phyloP scores from a whole-genome alignment of 92 coral and sea anemone species.

The Phenganax stokvisi region DNA sequence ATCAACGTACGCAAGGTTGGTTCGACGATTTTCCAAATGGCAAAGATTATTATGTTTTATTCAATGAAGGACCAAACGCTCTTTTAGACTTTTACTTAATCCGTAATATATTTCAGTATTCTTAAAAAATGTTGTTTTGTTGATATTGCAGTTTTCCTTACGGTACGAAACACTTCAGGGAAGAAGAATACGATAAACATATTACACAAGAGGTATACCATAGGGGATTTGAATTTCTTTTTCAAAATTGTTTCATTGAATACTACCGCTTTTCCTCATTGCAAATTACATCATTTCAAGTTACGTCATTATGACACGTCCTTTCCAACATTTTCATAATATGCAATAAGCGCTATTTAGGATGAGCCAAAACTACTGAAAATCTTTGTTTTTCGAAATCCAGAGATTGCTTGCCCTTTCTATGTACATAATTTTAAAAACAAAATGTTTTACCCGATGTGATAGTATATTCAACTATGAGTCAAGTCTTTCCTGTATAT shows the following conservation, averaged over 20 bases:
- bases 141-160: constrained; percentile 66
- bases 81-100: neutral
- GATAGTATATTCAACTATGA: neutral
- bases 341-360: neutral
- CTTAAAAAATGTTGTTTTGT: neutral
- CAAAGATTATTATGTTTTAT: neutral
- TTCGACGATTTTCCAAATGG: neutral
- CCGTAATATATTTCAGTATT: neutral
- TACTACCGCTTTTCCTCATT: no score
- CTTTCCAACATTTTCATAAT: neutral
- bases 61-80: neutral
- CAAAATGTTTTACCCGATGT: no score
- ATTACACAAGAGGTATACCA: constrained; percentile 58
- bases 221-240: no score
- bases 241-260: no score
- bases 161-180: constrained; percentile 89
- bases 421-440: no score
- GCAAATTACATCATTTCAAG: no score
- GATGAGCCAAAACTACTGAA: neutral
- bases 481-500: neutral
- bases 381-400: no score
- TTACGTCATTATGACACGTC: no score
- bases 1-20: constrained; percentile 92
- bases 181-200: constrained; percentile 56
- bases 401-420: no score